Evolutionary conservation across 1,140 invertebrate species (phyloP).

Genomic region (Cyclina sinensis): DNA sequence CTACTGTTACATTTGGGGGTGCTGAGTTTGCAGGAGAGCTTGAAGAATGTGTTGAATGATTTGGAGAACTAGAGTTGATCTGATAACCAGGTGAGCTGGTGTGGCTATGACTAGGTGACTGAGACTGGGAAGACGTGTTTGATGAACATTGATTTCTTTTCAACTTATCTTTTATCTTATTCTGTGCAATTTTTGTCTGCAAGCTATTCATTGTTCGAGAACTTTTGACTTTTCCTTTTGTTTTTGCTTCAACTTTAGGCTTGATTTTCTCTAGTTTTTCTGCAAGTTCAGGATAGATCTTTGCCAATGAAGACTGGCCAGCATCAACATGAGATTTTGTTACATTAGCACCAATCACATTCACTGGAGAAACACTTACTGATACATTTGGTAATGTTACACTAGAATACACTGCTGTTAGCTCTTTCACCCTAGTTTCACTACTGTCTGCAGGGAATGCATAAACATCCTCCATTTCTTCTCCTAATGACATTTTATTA

Average conservation of each 20-base stretch:
- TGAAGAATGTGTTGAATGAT: constrained; percentile 2
- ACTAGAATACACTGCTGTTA: constrained; percentile 47
- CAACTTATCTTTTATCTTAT: constrained; percentile 87
- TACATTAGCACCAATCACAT: constrained; percentile 56
- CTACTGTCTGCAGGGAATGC: constrained; percentile 87
- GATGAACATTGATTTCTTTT: constrained; percentile 84
- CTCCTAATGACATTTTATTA: constrained; percentile 73
- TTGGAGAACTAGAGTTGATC: constrained; percentile 58
- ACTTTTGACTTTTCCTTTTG: constrained; percentile 82
- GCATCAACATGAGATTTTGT: constrained; percentile 69
- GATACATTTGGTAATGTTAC: constrained; percentile 36
- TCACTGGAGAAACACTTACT: constrained; percentile 44
- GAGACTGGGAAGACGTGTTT: constrained; percentile 71
- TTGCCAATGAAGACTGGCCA: constrained; percentile 79
- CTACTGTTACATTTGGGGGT: constrained; percentile 37
- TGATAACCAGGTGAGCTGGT: constrained; percentile 64
- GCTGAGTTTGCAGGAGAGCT: constrained; percentile 5
- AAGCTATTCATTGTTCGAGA: constrained; percentile 88
- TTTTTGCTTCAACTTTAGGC: constrained; percentile 78
- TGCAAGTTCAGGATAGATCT: constrained; percentile 85
- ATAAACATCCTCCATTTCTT: constrained; percentile 88
- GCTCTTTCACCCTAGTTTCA: constrained; percentile 42
- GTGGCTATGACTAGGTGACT: constrained; percentile 72
- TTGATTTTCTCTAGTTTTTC: constrained; percentile 85
- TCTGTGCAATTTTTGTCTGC: constrained; percentile 88